Percentiles rank a stretch among this genome's conserved stretches.
Evolutionary conservation across 1,140 invertebrate species (phyloP).

Genomic region (Piezodorus guildinii): DNA sequence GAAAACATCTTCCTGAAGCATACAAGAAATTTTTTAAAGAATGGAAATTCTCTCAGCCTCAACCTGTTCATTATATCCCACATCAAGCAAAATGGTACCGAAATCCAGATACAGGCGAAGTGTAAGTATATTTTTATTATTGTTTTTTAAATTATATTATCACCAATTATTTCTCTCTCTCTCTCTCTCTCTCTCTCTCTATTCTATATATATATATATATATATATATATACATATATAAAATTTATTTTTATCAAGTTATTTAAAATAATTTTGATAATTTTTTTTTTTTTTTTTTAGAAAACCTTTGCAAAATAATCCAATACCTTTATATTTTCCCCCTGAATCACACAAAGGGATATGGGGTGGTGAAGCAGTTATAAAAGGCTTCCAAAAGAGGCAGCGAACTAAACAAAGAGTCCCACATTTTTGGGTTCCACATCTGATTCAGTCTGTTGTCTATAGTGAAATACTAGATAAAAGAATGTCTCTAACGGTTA

Average conservation of each 20-base stretch:
- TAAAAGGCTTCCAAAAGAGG: constrained; percentile 76
- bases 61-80: constrained; percentile 76
- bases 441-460: constrained; percentile 62
- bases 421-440: constrained; percentile 79
- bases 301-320: constrained; percentile 57
- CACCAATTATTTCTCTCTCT: too few relatives aligned
- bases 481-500: constrained; percentile 68
- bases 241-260: not conserved
- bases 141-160: not conserved
- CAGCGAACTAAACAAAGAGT: constrained; percentile 44
- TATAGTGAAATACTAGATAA: constrained; percentile 89
- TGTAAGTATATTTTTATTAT: constrained; percentile 36
- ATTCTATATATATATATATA: too few relatives aligned
- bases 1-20: constrained; percentile 58
- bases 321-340: constrained; percentile 66
- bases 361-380: constrained; percentile 92
- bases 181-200: too few relatives aligned
- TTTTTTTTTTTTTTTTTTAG: constrained; percentile 34
- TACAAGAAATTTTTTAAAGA: constrained; percentile 82
- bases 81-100: constrained; percentile 58
- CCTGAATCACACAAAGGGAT: constrained; percentile 72
- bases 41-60: constrained; percentile 60
- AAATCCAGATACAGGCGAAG: constrained; percentile 57
- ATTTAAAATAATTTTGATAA: constrained; percentile 3
- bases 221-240: not conserved